Percentiles rank a stretch among this genome's conserved stretches.
Conservation (phyloP, 2,888 invertebrate genomes). For the Drosophila tripunctata region DNA sequence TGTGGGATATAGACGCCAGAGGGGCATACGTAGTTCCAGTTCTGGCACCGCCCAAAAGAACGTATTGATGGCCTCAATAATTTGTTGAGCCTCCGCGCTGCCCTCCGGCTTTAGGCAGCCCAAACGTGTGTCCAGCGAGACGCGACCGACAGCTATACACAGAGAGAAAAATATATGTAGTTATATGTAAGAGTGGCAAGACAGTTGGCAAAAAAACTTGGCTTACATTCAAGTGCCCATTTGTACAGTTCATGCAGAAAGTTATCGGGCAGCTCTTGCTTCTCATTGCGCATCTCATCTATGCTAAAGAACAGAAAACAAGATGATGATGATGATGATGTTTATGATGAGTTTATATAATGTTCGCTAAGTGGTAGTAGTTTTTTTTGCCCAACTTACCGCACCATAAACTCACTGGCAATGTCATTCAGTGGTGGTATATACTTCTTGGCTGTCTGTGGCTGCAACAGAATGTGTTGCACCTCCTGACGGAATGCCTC, state of each 20-base stretch:
- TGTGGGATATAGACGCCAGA: conserved; percentile 90
- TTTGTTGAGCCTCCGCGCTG: conserved; percentile 89
- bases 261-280: conserved; percentile 90
- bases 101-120: conserved; percentile 88
- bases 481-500: conserved; percentile 92
- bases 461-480: conserved; percentile 92
- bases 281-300: conserved; percentile 87
- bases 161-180: not conserved
- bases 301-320: conserved; percentile 85
- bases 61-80: conserved; percentile 91
- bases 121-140: conserved; percentile 91
- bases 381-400: conserved; percentile 84
- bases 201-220: conserved; percentile 10
- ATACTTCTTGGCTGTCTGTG: conserved; percentile 91
- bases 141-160: conserved; percentile 89
- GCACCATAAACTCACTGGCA: conserved; percentile 89
- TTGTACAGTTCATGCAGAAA: conserved; percentile 95
- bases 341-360: conserved; percentile 43
- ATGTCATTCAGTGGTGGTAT: conserved; percentile 90
- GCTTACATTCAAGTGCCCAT: conserved; percentile 97
- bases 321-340: not conserved
- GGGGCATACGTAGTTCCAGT: conserved; percentile 89
- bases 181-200: conserved; percentile 2
- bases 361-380: not conserved
- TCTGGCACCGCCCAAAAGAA: conserved; percentile 92